Evolutionary conservation across 2,888 invertebrate genomes (phyloP).

Genomic region (Meta bourneti): DNA sequence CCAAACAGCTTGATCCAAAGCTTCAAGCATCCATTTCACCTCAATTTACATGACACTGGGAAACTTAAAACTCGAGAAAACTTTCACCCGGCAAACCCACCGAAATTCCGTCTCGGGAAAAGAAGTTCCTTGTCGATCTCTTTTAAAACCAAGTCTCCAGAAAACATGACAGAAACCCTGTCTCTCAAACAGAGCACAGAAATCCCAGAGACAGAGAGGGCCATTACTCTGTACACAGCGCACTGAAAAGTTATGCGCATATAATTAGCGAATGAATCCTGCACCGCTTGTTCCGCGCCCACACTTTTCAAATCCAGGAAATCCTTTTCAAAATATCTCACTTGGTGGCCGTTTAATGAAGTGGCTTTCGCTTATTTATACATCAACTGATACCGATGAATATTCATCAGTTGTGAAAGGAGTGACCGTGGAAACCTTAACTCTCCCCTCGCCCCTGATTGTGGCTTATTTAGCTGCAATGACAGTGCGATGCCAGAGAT

Average conservation of each 20-base stretch:
- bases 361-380: conserved; percentile 2
- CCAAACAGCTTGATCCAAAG: background rate
- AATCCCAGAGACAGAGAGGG: background rate
- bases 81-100: background rate
- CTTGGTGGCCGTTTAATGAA: background rate
- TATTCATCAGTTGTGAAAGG: conserved; percentile 20
- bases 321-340: conserved; percentile 19
- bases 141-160: background rate
- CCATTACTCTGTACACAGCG: background rate
- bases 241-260: conserved; percentile 35
- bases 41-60: background rate
- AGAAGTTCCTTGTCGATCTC: background rate
- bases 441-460: background rate
- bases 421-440: background rate
- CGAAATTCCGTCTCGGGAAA: background rate
- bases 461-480: background rate
- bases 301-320: conserved; percentile 50
- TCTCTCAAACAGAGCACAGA: background rate
- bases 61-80: background rate
- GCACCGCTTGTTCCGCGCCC: background rate
- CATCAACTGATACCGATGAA: conserved; percentile 24
- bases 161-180: background rate
- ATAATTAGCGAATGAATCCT: conserved; percentile 20
- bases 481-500: background rate
- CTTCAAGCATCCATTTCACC: background rate